Percentiles rank a stretch among this genome's conserved stretches.
Evolutionary conservation across 1,140 invertebrate genomes (phyloP).

Genomic region (Cyclargus thomasi): DNA sequence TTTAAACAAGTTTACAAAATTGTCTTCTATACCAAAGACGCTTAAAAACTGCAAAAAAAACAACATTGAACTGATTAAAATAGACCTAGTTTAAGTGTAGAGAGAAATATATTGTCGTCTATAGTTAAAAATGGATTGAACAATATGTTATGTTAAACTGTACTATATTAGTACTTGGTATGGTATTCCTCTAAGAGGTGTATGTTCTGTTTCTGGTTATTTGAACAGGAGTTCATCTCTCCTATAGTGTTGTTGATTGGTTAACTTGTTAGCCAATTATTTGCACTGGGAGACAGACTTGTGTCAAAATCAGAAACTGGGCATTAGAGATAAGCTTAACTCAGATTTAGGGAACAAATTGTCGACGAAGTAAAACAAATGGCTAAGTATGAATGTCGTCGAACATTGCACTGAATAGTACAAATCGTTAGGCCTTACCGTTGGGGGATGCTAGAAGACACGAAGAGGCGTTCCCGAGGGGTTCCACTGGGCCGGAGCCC

Average conservation of each 20-base stretch:
- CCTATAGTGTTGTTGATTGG: too few species aligned
- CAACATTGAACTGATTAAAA: not conserved
- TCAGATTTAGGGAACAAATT: constrained; percentile 5
- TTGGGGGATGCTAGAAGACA: constrained; percentile 91
- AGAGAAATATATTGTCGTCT: constrained; percentile 11
- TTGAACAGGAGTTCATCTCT: too few species aligned
- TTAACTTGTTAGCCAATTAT: too few species aligned
- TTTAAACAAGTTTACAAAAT: not conserved
- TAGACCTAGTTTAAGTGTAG: constrained; percentile 1
- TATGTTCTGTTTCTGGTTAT: too few species aligned
- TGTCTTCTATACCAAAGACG: not conserved
- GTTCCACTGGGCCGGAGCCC: constrained; percentile 91
- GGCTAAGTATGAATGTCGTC: constrained; percentile 13
- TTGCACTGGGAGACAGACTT: too few species aligned
- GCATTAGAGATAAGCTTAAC: not conserved
- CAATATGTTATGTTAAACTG: constrained; percentile 12
- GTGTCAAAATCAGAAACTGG: too few species aligned
- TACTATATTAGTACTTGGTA: not conserved
- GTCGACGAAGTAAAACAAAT: constrained; percentile 10
- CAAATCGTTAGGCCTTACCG: constrained; percentile 74
- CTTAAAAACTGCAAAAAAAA: not conserved
- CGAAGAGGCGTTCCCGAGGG: constrained; percentile 91
- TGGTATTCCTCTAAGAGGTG: not conserved
- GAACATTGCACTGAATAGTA: constrained; percentile 10
- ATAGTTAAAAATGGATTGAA: constrained; percentile 5